phyloP scores from a whole-genome alignment of 2,797 vertebrate species.

The Falco rusticolus region DNA sequence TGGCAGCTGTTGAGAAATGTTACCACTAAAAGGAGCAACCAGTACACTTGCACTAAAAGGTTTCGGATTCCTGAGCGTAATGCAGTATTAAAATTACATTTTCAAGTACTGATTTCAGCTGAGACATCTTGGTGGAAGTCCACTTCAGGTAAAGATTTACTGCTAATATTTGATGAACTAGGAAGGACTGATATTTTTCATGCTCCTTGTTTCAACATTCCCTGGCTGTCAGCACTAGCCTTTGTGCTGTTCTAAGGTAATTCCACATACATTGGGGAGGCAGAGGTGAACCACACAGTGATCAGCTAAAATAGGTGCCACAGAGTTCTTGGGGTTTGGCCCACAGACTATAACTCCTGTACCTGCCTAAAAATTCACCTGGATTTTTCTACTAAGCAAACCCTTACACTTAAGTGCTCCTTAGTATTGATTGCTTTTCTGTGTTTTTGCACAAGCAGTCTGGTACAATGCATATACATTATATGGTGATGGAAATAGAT shows the following conservation, averaged over 20 bases:
- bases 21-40: not conserved
- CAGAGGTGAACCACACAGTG: not conserved
- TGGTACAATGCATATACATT: not conserved
- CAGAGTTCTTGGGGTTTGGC: not conserved
- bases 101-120: not conserved
- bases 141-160: constrained; percentile 33
- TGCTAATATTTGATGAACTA: constrained; percentile 34
- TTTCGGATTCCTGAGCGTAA: not conserved
- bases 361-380: not conserved
- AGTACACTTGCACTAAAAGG: not conserved
- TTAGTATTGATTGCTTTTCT: not conserved
- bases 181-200: constrained; percentile 1
- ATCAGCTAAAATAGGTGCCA: not conserved
- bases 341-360: not conserved
- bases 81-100: constrained; percentile 24
- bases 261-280: not conserved
- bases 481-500: not conserved
- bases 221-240: not conserved
- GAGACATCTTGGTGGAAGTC: not conserved
- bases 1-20: not conserved
- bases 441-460: not conserved
- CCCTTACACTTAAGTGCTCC: not conserved
- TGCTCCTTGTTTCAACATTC: constrained; percentile 4
- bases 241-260: constrained; percentile 25
- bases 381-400: not conserved